Base-by-base conservation (phyloP, 35 echinoderm and acorn worm genomes). In the Holothuria glaberrima region DNA sequence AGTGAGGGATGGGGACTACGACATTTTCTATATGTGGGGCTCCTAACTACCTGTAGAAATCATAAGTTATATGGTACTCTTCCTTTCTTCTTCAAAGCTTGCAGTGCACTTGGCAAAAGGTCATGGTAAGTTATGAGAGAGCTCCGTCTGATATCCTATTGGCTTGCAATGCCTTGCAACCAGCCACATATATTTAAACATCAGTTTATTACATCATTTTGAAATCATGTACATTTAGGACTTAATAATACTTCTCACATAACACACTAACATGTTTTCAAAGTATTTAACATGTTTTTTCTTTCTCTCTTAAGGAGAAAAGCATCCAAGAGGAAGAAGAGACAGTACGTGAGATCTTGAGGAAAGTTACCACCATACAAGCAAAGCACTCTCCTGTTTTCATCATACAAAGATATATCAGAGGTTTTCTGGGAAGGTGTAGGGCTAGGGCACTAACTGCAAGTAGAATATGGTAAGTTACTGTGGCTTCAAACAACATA, bases 351-450 rank as follows among this genome's bases (percentile, higher is more conserved):
- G 19, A 88, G 1, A 83, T 95, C 58, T 71, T 99, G 17, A 46
- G 65, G 14, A 48, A 88, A 52, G 93, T 95, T 1, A 88, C 93
- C 9, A 24, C 33, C 33, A 95, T 99, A 35, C 93, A 95, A 61
- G 75, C 91, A 46, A 88, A 89, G 32, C 91, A 95, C 62, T 93
- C 91, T 28, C 97, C 97, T 0, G 97, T 99, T 63, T 63, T 95
- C 27, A 99, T 99, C 89, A 99, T 99, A 54, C 97, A 99, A 48
- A 90, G 91, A 45, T 93, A 71, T 59, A 95, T 95, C 6, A 68
- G 93, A 48, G 97, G 97, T 12, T 93, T 71, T 48, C 83, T 95
- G 0, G 83, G 82, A 32, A 90, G 91, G 32, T 90, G 71, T 72
- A 80, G 48, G 30, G 92, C 87, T 24, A 91, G 75, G 44, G 60